Percentiles rank a stretch among this genome's conserved stretches.
phyloP scores from a whole-genome alignment of 2,113 vertebrate genomes.

The Embiotoca jacksoni region DNA sequence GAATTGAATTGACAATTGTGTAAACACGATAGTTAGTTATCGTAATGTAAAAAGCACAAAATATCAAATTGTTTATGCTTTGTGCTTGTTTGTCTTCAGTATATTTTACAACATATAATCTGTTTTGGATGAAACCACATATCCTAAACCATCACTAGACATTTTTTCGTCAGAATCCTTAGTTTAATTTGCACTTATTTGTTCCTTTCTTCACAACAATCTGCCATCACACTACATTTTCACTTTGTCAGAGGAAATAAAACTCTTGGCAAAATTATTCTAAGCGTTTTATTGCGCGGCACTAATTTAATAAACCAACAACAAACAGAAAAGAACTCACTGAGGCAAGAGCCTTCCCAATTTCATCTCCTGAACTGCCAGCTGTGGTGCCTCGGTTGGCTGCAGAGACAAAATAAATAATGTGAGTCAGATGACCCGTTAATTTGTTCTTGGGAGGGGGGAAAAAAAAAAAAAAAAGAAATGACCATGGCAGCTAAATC shows the following conservation, averaged over 20 bases:
- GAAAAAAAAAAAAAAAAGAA: constrained; percentile 7
- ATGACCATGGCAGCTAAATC: constrained; percentile 6
- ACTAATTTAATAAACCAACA: constrained; percentile 39
- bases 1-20: no score
- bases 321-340: constrained; percentile 83
- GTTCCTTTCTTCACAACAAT: neutral
- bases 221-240: constrained; percentile 10
- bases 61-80: neutral
- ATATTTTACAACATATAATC: neutral
- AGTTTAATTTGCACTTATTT: constrained; percentile 12
- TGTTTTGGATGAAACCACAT: neutral
- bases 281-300: constrained; percentile 50
- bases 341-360: constrained; percentile 98
- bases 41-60: no score
- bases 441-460: constrained; percentile 10
- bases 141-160: neutral
- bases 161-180: neutral
- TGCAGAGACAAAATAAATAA: constrained; percentile 73
- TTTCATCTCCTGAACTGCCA: constrained; percentile 96
- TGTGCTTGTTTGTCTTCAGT: neutral
- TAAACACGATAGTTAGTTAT: no score
- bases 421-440: constrained; percentile 48
- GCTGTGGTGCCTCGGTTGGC: constrained; percentile 91
- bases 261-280: constrained; percentile 16
- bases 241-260: constrained; percentile 21